These are phyloP conservation scores for Gnathonemus echidnorhynchus DNA, from an alignment of 2,113 vertebrate genomes.

Conservation along the genomic window DNA sequence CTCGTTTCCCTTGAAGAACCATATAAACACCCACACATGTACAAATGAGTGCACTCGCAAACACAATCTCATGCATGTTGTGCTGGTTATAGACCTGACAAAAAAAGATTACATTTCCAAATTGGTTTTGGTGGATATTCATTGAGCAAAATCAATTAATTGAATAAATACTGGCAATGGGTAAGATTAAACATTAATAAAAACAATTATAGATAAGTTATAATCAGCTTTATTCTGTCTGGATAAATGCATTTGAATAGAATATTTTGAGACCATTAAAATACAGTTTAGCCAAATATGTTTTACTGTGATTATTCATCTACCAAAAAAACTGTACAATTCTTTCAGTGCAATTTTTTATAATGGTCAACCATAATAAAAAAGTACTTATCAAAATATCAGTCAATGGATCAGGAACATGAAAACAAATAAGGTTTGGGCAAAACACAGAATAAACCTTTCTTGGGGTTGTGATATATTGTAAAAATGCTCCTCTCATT, in stretches of 20 bases:
- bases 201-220: conserved; percentile 62
- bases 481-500: neutral
- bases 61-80: conserved; percentile 21
- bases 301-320: conserved; percentile 66
- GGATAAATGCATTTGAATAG: conserved; percentile 69
- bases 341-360: conserved; percentile 54
- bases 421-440: neutral
- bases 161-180: conserved; percentile 70
- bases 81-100: neutral
- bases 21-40: conserved; percentile 34
- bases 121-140: conserved; percentile 63
- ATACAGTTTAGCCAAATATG: conserved; percentile 71
- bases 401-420: neutral
- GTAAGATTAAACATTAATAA: conserved; percentile 66
- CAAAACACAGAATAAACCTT: neutral
- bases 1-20: conserved; percentile 11
- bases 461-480: neutral
- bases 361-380: neutral
- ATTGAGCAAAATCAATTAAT: conserved; percentile 58
- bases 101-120: conserved; percentile 55
- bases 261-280: conserved; percentile 77
- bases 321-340: conserved; percentile 52
- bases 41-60: conserved; percentile 30
- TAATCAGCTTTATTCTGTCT: conserved; percentile 73
- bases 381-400: neutral